Base-by-base conservation (phyloP, 2,113 vertebrate species). In the Pungitius pungitius region DNA sequence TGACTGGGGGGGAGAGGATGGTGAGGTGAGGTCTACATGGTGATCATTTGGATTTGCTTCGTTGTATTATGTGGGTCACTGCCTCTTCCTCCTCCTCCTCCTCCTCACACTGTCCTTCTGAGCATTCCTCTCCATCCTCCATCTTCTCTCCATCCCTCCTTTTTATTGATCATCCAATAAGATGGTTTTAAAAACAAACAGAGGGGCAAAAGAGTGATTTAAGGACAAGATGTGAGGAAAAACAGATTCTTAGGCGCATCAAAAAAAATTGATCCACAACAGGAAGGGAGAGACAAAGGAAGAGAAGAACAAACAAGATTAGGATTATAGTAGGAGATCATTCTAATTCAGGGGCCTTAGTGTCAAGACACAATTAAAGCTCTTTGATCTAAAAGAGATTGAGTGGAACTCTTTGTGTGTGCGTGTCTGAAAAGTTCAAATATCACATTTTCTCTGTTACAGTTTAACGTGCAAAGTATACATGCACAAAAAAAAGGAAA, bases 41-140 rank as follows among this genome's bases (percentile, higher is more conserved):
- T 69, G 70, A 72, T 84, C 84, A 92, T 11, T 75, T 93, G 61
- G 83, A 84, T 80, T 85, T 77, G 75, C 72, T 78, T 78, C 71
- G 79, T 80, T 85, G 68, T 71, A 84, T 88, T 88, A 90, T 88
- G 77, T 91, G 84, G 87, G 88, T 85, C 89, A 90, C 42, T 76
- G 75, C 83, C 76, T 85, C 76, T 70, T 61, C 59, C 73, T 63
- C 55, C 68, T 49, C 59, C 3, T 52, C 56, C 72, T 18, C 49
- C 9, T n/a, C n/a, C n/a, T n/a, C n/a, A n/a, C n/a, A n/a, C 43
- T 17, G 17, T 59, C 62, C 57, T 61, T 42, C 64, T 42, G 35
- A 2, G 11, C 2, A 7, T 40, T 43, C n/a, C 33, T 10, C 55
- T 68, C 69, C 70, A 15, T 74, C 74, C 79, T 81, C 60, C 68